phyloP scores from a whole-genome alignment of 2,888 invertebrate genomes.

The Platycheirus rosarum region DNA sequence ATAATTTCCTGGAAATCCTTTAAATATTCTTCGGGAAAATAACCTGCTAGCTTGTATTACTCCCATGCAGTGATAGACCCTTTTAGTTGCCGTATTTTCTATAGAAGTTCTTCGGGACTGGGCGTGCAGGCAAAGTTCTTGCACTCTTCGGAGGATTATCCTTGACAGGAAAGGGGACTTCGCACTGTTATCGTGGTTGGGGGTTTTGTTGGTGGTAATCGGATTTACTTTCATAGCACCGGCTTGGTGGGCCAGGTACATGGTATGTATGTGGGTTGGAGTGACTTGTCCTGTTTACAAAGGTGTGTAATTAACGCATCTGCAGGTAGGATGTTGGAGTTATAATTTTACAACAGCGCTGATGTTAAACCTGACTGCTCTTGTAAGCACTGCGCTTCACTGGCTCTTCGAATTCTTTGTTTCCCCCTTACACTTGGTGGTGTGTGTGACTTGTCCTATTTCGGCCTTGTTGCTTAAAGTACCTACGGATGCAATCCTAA shows the following conservation, averaged over 20 bases:
- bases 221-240: conserved; percentile 47
- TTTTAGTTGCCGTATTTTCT: not conserved
- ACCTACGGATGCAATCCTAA: conserved; percentile 36
- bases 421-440: conserved; percentile 12
- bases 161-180: not conserved
- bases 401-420: not conserved
- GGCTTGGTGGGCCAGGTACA: conserved; percentile 2
- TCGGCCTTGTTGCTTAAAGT: conserved; percentile 52
- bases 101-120: conserved; percentile 1
- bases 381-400: conserved; percentile 34
- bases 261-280: not conserved
- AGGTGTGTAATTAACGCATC: conserved; percentile 70
- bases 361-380: conserved; percentile 45
- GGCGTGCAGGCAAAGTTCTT: conserved; percentile 36
- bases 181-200: conserved; percentile 27
- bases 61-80: conserved; percentile 29
- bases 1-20: conserved; percentile 37
- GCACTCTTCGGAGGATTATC: conserved; percentile 40
- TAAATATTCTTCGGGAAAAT: conserved; percentile 30
- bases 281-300: conserved; percentile 21
- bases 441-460: conserved; percentile 51
- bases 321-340: conserved; percentile 57
- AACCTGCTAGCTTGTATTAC: conserved; percentile 1
- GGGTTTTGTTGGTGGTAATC: conserved; percentile 49
- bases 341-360: conserved; percentile 54